Evolutionary conservation across 2,113 vertebrate genomes (phyloP), one percentile per base, ranked within the genome.

Genomic region (Clinocottus analis): DNA sequence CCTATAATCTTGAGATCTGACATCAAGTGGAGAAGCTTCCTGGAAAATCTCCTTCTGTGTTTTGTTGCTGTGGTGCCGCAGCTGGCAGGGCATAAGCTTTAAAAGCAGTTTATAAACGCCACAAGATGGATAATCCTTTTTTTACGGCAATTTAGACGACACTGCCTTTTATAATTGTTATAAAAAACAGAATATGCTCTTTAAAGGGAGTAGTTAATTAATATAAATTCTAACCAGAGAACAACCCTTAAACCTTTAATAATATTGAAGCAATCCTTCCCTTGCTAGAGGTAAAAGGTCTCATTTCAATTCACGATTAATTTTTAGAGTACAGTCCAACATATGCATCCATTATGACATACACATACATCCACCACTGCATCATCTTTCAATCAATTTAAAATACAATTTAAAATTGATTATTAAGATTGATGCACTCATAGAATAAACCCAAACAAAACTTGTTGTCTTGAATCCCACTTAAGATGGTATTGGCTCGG

Each of bases 21-120:
- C 71, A 79, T 71, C 64, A 13, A 67, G 78, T 61, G 73, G 64
- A 68, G 35, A 58, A 75, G 27, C 58, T 31, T 60, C 31, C 35
- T 47, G 43, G 31, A n/a, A 73, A 21, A 10, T 45, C 56, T 68
- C 10, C 33, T 39, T 56, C 58, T 69, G 47, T 66, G 55, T 47
- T 51, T 16, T 68, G 35, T 25, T 60, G 56, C 47, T 27, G 35
- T 14, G 35, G 65, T 25, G 25, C 11, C n/a, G n/a, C n/a, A n/a
- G n/a, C n/a, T n/a, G n/a, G n/a, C 17, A 33, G 49, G 16, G 25
- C 27, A 11, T 10, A 25, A 75, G 59, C 59, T 71, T 21, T 72
- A 19, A 66, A 58, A 43, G 35, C 17, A 17, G 31, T 29, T n/a
- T 47, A 33, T 27, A 29, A n/a, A n/a, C n/a, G n/a, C n/a, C n/a